Evolutionary conservation across 2,113 vertebrate genomes (phyloP).

Genomic region (Pseudolaguvia tuberculata): DNA sequence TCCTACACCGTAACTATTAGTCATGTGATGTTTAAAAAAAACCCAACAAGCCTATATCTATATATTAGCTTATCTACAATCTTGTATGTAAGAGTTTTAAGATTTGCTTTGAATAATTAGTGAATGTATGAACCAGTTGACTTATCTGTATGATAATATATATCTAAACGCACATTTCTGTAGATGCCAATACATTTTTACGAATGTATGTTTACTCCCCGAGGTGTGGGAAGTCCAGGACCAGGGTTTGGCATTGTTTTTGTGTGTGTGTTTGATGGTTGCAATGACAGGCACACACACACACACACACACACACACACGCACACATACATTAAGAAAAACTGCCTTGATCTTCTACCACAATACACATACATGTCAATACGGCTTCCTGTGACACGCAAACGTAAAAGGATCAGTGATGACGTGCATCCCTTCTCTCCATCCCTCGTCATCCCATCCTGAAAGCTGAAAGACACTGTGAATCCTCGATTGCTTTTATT

Average conservation of each 20-base stretch:
- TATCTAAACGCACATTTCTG: slow-evolving; percentile 5
- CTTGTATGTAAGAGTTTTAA: slow-evolving; percentile 45
- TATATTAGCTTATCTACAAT: slow-evolving; percentile 32
- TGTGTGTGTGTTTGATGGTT: slow-evolving; percentile 44
- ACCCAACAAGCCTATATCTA: too few species aligned
- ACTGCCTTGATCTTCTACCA: slow-evolving; percentile 38
- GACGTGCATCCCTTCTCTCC: slow-evolving; percentile 30
- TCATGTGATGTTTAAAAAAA: slow-evolving; percentile 30
- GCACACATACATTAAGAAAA: slow-evolving; percentile 25
- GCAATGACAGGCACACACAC: slow-evolving; percentile 19
- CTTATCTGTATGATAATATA: not conserved
- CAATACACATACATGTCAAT: slow-evolving; percentile 24
- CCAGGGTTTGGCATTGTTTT: slow-evolving; percentile 48
- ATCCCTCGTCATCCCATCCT: slow-evolving; percentile 39
- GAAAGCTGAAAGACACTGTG: slow-evolving; percentile 56
- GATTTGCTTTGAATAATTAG: slow-evolving; percentile 36
- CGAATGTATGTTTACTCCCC: slow-evolving; percentile 42
- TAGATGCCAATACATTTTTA: slow-evolving; percentile 19
- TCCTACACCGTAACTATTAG: slow-evolving; percentile 32
- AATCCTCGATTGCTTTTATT: slow-evolving; percentile 39
- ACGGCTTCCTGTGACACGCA: not conserved
- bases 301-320: not conserved
- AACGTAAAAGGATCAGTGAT: slow-evolving; percentile 12
- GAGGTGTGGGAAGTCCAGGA: slow-evolving; percentile 48
- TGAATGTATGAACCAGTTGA: slow-evolving; percentile 39